Evolutionary conservation across 2,797 vertebrate genomes (phyloP), one percentile per base, ranked within the genome.

Genomic region (Okamejei kenojei): DNA sequence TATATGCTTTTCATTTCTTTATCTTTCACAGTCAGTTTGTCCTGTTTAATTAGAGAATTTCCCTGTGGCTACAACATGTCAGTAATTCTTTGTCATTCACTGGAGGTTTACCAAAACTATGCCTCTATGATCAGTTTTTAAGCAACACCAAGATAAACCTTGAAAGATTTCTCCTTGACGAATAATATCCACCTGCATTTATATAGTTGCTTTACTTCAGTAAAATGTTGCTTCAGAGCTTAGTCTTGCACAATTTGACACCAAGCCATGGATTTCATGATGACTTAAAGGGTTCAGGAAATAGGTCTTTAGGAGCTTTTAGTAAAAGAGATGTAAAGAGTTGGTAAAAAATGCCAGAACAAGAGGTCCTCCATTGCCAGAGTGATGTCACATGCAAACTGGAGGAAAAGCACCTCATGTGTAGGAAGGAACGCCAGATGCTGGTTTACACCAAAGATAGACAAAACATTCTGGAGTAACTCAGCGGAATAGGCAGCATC

Each of bases 21-120:
- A 68, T 68, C 84, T 68, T 88, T 88, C 84, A 88, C 84, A 88
- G 84, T 88, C n/a, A 35, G 63, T 88, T 88, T 88, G 63, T 88
- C n/a, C 84, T 68, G 82, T 68, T 88, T 88, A 88, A 88, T 88
- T 88, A n/a, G 63, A 88, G 63, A 88, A 88, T 68, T 68, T 88
- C 84, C 84, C 84, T 88, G 84, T 68, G 84, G 63, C 11, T 88
- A n/a, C 61, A 88, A 88, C 21, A 2, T 65, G 84, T 68, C 84
- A 68, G 63, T 68, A 88, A 88, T 68, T 63, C n/a, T 88, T 63
- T 88, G 63, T 88, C 61, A 88, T 88, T 65, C 84, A 88, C n/a
- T 88, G 15, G 32, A 88, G n/a, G n/a, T 65, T 88, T 88, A 88
- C 65, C 84, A 68, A 88, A 63, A 68, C 84, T n/a, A 35, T 68